Conservation (phyloP, 2,113 vertebrate species). For the Vulpes ferrilata region DNA sequence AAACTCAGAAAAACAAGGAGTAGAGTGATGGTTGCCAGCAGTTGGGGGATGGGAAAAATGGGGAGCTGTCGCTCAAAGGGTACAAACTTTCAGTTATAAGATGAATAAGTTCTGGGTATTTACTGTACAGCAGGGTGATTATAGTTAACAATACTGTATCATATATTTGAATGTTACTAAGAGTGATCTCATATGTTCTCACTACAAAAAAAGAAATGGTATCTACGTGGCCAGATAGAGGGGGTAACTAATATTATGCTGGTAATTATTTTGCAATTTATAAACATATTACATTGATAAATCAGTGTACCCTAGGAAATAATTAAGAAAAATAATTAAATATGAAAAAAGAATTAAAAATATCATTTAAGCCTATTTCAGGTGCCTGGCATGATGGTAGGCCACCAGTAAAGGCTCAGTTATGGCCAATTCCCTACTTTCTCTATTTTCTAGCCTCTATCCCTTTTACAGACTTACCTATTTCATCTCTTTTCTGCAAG, state of each 20-base stretch:
- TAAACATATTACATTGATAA: background rate
- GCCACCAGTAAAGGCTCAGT: background rate
- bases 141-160: background rate
- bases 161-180: background rate
- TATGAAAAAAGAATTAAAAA: fast-evolving
- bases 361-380: background rate
- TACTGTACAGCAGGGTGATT: background rate
- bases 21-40: background rate
- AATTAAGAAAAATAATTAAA: background rate
- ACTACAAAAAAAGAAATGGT: background rate
- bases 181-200: background rate
- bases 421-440: no score
- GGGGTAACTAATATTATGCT: background rate
- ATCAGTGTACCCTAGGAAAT: background rate
- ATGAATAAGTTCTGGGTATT: background rate
- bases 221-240: background rate
- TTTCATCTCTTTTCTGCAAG: background rate
- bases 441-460: background rate
- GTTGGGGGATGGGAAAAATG: background rate
- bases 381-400: background rate
- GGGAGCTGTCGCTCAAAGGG: background rate
- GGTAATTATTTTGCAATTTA: background rate
- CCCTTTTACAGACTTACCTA: background rate
- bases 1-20: background rate
- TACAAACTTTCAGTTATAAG: background rate